Base-by-base conservation (phyloP, 1,140 invertebrate species). In the Apis cerana region DNA sequence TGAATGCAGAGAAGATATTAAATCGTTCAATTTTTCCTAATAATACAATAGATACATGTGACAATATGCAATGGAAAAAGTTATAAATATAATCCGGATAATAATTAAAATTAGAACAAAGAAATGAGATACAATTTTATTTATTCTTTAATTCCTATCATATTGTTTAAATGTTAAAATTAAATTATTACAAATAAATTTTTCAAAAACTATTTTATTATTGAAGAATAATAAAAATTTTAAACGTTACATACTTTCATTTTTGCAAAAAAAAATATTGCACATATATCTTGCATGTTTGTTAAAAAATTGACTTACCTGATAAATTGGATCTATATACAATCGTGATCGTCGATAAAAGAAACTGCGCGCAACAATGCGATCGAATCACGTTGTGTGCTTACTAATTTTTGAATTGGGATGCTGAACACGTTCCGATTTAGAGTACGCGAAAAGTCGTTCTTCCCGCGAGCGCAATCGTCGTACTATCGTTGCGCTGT, bases 391-490 rank as follows among this genome's bases (percentile, higher is more conserved):
- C 71, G 62, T 52, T 48, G 62, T 21, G 17, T n/a, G 79, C 71
- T 52, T 67, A 50, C 54, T 58, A 65, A 75, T 68, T 59, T 65
- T 81, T 23, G 2, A 52, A 81, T 76, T 21, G 23, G 72, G 48
- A 76, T 67, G 43, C 64, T 27, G 54, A 52, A n/a, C 80, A 81
- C 72, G 62, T 75, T 70, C 69, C 23, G 19, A 21, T 70, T 59
- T 50, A 27, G 54, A 74, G 59, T 56, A 54, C 23, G 77, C 77
- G 69, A 59, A 80, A 80, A 72, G 52, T 83, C 69, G 82, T 52
- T 68, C 33, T 77, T 83, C 69, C 43, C 77, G 77, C 75, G 77
- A 69, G 65, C 69, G 80, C 74, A 56, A 71, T 71, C 59, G 72
- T 71, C 50, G 62, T 85, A 82, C 65, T 71, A 75, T 23, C 58